Evolutionary conservation across 1,140 invertebrate genomes (phyloP).

Genomic region (Melanaphis sacchari): DNA sequence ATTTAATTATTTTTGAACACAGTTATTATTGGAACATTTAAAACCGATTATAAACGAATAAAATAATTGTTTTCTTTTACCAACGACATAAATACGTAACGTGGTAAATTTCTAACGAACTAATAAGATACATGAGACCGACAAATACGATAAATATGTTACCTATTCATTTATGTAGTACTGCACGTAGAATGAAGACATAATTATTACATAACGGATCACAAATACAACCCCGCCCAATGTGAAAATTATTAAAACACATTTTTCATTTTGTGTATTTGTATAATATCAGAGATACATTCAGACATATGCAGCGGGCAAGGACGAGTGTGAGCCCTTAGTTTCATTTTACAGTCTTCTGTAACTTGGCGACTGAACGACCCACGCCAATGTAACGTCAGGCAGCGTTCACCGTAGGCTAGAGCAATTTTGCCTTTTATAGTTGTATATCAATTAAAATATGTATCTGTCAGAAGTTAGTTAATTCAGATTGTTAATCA

Average conservation of each 20-base stretch:
- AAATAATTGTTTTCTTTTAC: neutral
- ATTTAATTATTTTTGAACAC: neutral
- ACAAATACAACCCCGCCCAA: neutral
- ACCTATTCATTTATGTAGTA: neutral
- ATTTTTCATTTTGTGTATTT: constrained; percentile 52
- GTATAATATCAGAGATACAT: constrained; percentile 25
- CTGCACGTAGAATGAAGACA: neutral
- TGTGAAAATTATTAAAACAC: constrained; percentile 31
- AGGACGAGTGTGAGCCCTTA: constrained; percentile 43
- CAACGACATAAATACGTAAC: neutral
- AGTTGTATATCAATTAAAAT: neutral
- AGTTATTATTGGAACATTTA: neutral
- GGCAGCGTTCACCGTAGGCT: constrained; percentile 41
- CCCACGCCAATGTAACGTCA: constrained; percentile 7
- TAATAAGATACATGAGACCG: neutral
- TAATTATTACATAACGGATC: neutral
- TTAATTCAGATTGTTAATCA: neutral
- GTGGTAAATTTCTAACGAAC: neutral
- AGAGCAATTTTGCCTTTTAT: neutral
- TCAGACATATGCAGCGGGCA: constrained; percentile 24
- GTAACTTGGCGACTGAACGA: constrained; percentile 40
- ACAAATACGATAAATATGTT: neutral
- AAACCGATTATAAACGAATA: neutral
- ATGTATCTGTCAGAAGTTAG: neutral
- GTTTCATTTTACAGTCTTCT: constrained; percentile 57